Conservation (phyloP, 2,797 vertebrate genomes). For the Enteromius thamalakanensis region DNA sequence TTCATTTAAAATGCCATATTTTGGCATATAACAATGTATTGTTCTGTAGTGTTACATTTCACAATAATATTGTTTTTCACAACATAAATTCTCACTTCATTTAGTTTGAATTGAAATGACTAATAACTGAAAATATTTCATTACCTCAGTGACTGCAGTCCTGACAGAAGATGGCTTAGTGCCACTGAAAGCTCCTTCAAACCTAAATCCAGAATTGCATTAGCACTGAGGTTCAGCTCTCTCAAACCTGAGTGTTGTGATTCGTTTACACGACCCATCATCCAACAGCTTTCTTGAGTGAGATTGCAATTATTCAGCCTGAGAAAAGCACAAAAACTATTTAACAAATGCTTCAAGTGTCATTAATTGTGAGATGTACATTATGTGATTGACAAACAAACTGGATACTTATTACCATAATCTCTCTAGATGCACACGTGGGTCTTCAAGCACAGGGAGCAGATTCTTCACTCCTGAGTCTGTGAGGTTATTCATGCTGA, state of each 20-base stretch:
- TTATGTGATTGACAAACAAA: neutral
- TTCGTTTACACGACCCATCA: neutral
- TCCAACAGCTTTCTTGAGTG: constrained; percentile 6
- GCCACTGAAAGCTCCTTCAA: constrained; percentile 10
- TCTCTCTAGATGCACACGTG: constrained; percentile 4
- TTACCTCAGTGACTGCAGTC: constrained; percentile 30
- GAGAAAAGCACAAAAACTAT: neutral
- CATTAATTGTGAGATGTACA: neutral
- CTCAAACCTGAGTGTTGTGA: neutral
- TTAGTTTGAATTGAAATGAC: neutral
- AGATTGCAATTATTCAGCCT: constrained; percentile 20
- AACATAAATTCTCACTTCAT: neutral
- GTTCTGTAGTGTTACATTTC: neutral
- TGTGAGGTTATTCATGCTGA: constrained; percentile 28
- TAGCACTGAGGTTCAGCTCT: constrained; percentile 16
- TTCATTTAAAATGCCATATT: neutral
- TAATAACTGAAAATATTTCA: neutral
- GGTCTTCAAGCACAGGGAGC: constrained; percentile 4
- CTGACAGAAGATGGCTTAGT: constrained; percentile 1
- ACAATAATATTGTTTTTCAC: neutral
- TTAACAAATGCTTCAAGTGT: neutral
- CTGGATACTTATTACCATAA: constrained; percentile 30
- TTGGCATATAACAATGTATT: no score
- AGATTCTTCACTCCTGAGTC: constrained; percentile 7
- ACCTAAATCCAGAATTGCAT: constrained; percentile 16